Percentiles rank a stretch among this genome's conserved stretches.
These are phyloP conservation scores for Aspidoscelis tigris DNA, from an alignment of 2,113 vertebrate genomes.

Conservation along the genomic window DNA sequence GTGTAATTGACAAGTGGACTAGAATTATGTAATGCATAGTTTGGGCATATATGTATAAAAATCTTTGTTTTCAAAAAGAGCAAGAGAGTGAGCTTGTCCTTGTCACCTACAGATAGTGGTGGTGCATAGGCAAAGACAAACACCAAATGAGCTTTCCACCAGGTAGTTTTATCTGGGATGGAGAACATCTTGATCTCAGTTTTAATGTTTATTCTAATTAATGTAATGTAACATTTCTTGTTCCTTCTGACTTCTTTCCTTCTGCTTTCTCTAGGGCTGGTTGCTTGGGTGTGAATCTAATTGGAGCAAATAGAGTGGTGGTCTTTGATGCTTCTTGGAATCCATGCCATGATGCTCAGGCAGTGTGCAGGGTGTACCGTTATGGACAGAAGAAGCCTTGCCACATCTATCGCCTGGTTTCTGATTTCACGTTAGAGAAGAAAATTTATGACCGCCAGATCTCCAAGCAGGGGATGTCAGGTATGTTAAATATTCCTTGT, in stretches of 20 bases:
- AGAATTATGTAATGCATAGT: not conserved
- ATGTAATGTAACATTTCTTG: no score
- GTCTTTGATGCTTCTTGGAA: slow-evolving; percentile 99
- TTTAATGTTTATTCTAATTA: not conserved
- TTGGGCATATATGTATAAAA: slow-evolving; percentile 13
- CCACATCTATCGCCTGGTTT: slow-evolving; percentile 95
- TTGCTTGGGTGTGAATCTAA: slow-evolving; percentile 96
- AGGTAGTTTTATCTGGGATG: not conserved
- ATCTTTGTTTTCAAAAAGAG: slow-evolving; percentile 9
- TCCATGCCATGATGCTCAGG: slow-evolving; percentile 97
- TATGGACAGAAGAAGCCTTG: slow-evolving; percentile 97
- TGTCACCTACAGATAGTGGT: no score
- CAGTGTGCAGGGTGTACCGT: slow-evolving; percentile 95
- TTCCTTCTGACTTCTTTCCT: not conserved
- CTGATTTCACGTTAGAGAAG: slow-evolving; percentile 96
- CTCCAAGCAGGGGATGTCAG: slow-evolving; percentile 99
- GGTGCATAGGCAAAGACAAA: no score
- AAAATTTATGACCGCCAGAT: slow-evolving; percentile 99
- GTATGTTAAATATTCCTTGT: slow-evolving; percentile 62
- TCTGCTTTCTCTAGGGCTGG: slow-evolving; percentile 84
- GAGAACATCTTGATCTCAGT: not conserved
- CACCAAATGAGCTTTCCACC: not conserved
- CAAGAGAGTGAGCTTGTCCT: no score
- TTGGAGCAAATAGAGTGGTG: slow-evolving; percentile 96
- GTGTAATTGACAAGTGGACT: not conserved